Evolutionary conservation across 2,113 vertebrate species (phyloP), one percentile per base, ranked within the genome.

Genomic region (Stigmatopora nigra): DNA sequence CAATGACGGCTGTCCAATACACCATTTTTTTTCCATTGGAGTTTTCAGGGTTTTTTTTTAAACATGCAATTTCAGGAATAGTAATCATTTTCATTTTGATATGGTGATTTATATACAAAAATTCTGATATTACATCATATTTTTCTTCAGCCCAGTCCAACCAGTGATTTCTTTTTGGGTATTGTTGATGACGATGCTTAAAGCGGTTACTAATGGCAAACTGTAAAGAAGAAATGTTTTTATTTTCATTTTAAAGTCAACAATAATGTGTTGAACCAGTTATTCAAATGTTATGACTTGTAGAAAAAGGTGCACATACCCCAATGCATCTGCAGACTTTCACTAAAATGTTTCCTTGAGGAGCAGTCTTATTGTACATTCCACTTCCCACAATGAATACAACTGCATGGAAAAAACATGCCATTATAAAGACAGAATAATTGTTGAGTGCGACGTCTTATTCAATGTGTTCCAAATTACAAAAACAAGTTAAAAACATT

Each of bases 121-220:
- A 11, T 6, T 0, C 7, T 44, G 38, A 80, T n/a, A 80, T 68
- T 60, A 98, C 97, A 0, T 93, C 86, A 2, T 98, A 98, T 63
- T 92, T 94, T 58, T 98, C 97, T 2, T 81, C 88, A 0, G 97
- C 95, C 96, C 96, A 98, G 89, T 99, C 96, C 84, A 99, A 86
- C 95, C 96, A 99, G 84, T 99, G 97, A 0, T 86, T 78, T 70
- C 92, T 93, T 79, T 90, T 93, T 0, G 94, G 92, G 72, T 78
- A 92, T 5, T 57, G 0, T 1, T 84, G 79, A 65, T 87, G 80
- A 22, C 93, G 91, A 71, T 98, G 92, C 8, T 0, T 86, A 48
- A 92, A 93, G 76, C 94, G 90, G 78, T 98, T 99, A 74, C 78
- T 87, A 77, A 98, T 63, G 3, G 95, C 93, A 89, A 95, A 99